Conservation (phyloP, 2,797 vertebrate genomes). For the Oophaga sylvatica region DNA sequence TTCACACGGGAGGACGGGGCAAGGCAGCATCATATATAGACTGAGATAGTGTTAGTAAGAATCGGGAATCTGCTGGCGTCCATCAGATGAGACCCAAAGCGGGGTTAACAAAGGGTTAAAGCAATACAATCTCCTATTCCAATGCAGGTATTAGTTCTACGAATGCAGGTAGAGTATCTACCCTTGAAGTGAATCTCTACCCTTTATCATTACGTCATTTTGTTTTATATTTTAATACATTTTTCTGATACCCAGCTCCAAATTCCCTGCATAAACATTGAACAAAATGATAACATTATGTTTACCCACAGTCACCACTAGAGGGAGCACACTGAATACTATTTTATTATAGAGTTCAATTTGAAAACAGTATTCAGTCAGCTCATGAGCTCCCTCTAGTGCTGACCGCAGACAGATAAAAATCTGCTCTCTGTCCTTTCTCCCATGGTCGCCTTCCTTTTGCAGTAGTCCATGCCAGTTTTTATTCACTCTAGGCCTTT, state of each 20-base stretch:
- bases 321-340: neutral
- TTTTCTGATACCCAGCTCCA: neutral
- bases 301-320: neutral
- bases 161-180: neutral
- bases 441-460: too few relatives aligned
- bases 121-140: neutral
- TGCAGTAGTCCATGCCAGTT: too few relatives aligned
- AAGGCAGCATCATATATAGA: neutral
- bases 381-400: neutral
- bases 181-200: neutral
- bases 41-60: neutral
- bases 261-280: too few relatives aligned
- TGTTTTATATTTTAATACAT: neutral
- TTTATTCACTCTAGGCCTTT: too few relatives aligned
- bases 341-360: neutral
- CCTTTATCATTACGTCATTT: neutral
- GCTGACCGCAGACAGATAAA: neutral
- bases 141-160: neutral
- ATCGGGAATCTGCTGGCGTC: neutral
- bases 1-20: neutral
- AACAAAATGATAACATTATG: neutral
- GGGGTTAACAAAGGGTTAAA: constrained; percentile 2
- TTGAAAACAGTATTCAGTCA: neutral
- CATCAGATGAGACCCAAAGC: neutral
- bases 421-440: neutral